phyloP scores from a whole-genome alignment of 2,888 invertebrate genomes.

The Chymomyza procnemis region DNA sequence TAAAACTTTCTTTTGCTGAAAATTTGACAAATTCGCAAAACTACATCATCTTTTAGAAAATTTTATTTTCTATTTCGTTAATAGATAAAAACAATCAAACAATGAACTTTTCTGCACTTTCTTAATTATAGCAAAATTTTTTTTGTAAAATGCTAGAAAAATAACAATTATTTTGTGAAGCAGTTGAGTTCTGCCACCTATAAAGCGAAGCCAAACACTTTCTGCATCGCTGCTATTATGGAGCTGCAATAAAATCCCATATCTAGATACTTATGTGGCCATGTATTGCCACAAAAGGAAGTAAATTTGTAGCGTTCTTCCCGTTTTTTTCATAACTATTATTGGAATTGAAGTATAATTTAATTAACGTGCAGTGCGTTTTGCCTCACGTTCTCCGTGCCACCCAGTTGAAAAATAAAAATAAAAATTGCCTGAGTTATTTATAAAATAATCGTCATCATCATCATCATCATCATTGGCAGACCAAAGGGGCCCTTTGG shows the following conservation, averaged over 20 bases:
- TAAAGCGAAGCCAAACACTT: too few relatives aligned
- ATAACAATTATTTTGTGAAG: too few relatives aligned
- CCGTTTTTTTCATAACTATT: neutral
- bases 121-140: too few relatives aligned
- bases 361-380: slow-evolving; percentile 40
- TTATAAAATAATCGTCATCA: neutral
- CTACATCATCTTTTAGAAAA: too few relatives aligned
- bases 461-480: neutral
- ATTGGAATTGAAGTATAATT: slow-evolving; percentile 46
- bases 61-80: too few relatives aligned
- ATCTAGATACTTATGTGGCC: neutral
- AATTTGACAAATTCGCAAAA: too few relatives aligned
- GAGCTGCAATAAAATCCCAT: too few relatives aligned
- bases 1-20: too few relatives aligned
- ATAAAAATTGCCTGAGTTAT: neutral
- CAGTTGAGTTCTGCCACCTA: too few relatives aligned
- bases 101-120: too few relatives aligned
- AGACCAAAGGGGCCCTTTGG: neutral
- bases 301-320: slow-evolving; percentile 17
- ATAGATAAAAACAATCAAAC: too few relatives aligned
- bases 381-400: neutral
- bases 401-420: neutral
- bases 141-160: too few relatives aligned
- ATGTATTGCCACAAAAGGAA: slow-evolving; percentile 10
- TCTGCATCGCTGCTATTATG: neutral